These are phyloP conservation scores for Cosmorhoe ocellata DNA, from an alignment of 2,888 invertebrate species.

Conservation along the genomic window DNA sequence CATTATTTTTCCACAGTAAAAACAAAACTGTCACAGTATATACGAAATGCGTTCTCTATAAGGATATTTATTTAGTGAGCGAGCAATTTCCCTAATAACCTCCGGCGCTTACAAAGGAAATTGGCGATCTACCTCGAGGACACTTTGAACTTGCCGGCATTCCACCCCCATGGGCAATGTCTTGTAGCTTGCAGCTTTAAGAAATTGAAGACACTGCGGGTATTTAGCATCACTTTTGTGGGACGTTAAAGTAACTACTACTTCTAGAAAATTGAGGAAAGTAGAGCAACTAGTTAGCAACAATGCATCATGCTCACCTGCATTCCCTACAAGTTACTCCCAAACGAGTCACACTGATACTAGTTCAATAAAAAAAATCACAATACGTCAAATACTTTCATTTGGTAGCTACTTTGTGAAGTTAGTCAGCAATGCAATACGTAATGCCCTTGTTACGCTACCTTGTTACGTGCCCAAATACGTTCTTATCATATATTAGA, in stretches of 20 bases:
- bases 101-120: slow-evolving; percentile 58
- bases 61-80: slow-evolving; percentile 51
- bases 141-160: slow-evolving; percentile 52
- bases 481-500: slow-evolving; percentile 34
- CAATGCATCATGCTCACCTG: too few relatives aligned
- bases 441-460: too few relatives aligned
- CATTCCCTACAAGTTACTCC: too few relatives aligned
- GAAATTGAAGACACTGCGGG: background rate
- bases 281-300: too few relatives aligned
- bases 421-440: too few relatives aligned
- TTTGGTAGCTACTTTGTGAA: too few relatives aligned
- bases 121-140: slow-evolving; percentile 54
- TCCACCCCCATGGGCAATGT: slow-evolving; percentile 45
- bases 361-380: too few relatives aligned
- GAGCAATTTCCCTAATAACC: slow-evolving; percentile 61
- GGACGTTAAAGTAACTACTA: background rate
- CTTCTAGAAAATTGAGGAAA: too few relatives aligned
- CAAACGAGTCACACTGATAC: too few relatives aligned
- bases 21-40: background rate
- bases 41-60: slow-evolving; percentile 41
- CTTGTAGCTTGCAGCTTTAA: slow-evolving; percentile 25
- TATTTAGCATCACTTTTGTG: background rate
- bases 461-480: background rate
- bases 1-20: too few relatives aligned
- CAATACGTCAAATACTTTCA: too few relatives aligned